Conservation (phyloP, 2,113 vertebrate genomes). For the Phylloscopus trochiloides region DNA sequence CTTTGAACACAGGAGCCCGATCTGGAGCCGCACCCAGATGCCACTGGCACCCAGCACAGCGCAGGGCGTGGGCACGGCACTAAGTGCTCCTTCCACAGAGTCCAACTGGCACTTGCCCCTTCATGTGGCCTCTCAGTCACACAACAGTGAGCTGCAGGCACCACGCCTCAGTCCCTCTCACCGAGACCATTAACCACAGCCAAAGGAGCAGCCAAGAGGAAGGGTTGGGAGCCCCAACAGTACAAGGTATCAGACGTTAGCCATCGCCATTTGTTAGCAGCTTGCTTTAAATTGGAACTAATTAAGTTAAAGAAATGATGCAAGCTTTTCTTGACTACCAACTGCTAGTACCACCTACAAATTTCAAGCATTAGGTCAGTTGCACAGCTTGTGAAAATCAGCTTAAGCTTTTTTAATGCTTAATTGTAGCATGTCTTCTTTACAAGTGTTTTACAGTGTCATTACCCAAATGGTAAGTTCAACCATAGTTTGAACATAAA, state of each 20-base stretch:
- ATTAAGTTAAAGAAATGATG: neutral
- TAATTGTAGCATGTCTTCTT: neutral
- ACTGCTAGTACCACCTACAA: neutral
- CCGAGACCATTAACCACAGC: neutral
- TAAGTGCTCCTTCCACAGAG: rapidly evolving
- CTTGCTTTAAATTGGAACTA: neutral
- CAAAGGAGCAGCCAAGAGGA: neutral
- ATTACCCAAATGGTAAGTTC: neutral
- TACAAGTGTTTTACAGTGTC: neutral
- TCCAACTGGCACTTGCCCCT: neutral
- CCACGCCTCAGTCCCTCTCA: neutral
- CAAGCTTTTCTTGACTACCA: neutral
- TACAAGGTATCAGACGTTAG: neutral
- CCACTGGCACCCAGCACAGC: rapidly evolving
- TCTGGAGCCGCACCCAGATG: neutral
- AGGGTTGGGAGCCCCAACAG: neutral
- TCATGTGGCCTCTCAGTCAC: neutral
- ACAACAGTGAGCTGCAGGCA: neutral
- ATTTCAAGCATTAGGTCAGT: neutral
- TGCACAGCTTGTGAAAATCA: neutral
- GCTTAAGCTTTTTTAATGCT: neutral
- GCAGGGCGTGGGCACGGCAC: rapidly evolving
- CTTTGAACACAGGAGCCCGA: neutral
- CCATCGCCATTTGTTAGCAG: neutral
- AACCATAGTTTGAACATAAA: neutral